These are phyloP conservation scores for Aegypius monachus DNA, from an alignment of 2,113 vertebrate genomes.

Conservation along the genomic window DNA sequence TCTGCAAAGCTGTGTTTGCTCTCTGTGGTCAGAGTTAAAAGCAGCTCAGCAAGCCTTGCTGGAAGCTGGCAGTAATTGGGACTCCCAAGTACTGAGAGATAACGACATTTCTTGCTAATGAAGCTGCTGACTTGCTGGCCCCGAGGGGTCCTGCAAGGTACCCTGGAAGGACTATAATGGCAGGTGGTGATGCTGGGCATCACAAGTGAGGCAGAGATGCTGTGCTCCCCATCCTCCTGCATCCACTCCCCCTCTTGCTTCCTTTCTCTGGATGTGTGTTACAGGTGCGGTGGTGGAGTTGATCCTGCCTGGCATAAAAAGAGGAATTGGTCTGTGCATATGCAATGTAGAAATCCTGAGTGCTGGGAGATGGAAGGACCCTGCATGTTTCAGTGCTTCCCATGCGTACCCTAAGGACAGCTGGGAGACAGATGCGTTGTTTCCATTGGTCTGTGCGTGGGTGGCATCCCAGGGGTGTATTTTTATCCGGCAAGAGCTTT, in stretches of 20 bases:
- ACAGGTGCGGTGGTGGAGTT: accelerated
- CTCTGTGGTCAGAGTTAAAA: background rate
- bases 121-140: background rate
- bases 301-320: background rate
- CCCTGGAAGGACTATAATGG: background rate
- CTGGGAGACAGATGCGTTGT: background rate
- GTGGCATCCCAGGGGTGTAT: constrained; percentile 18
- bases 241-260: background rate
- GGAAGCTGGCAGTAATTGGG: background rate
- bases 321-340: background rate
- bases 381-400: background rate
- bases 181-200: background rate
- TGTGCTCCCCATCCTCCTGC: background rate
- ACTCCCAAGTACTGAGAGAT: background rate
- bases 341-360: accelerated
- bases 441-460: background rate
- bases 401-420: background rate
- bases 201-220: background rate
- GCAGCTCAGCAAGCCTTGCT: background rate
- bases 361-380: background rate
- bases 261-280: background rate
- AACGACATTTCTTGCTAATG: background rate
- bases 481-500: background rate
- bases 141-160: background rate
- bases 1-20: background rate